phyloP scores from a whole-genome alignment of 37 sponge, comb jelly and placozoan genomes.

The Diacarnus erythraeanus region DNA sequence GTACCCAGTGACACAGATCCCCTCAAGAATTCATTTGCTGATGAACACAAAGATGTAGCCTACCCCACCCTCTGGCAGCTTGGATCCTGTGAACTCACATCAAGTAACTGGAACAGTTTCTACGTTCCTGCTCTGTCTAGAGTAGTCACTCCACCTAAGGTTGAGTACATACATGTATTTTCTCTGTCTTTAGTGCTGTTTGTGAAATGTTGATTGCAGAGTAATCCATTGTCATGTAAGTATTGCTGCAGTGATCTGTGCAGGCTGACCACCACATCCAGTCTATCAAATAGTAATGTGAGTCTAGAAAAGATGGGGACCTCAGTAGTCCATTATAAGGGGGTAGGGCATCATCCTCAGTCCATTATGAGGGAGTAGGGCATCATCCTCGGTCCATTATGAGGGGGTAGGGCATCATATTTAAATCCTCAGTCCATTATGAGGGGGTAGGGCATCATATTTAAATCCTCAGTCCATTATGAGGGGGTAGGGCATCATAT shows the following conservation, averaged over 20 bases:
- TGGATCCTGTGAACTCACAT: slow-evolving; percentile 5
- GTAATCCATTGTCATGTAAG: neutral
- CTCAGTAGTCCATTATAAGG: too few relatives aligned
- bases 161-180: neutral
- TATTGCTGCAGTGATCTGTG: neutral
- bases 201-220: neutral
- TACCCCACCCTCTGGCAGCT: slow-evolving; percentile 53
- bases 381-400: too few relatives aligned
- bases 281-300: neutral
- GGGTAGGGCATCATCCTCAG: too few relatives aligned
- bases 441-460: too few relatives aligned
- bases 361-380: too few relatives aligned
- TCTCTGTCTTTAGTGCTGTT: neutral
- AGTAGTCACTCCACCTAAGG: slow-evolving; percentile 34
- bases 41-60: slow-evolving; percentile 6
- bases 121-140: slow-evolving; percentile 44
- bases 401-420: too few relatives aligned
- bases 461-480: too few relatives aligned
- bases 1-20: neutral
- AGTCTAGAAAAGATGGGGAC: too few relatives aligned
- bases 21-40: neutral
- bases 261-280: neutral
- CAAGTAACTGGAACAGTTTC: slow-evolving; percentile 7
- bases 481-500: too few relatives aligned
- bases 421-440: too few relatives aligned